phyloP scores from a whole-genome alignment of 2,113 vertebrate genomes.

The Nothocercus julius region DNA sequence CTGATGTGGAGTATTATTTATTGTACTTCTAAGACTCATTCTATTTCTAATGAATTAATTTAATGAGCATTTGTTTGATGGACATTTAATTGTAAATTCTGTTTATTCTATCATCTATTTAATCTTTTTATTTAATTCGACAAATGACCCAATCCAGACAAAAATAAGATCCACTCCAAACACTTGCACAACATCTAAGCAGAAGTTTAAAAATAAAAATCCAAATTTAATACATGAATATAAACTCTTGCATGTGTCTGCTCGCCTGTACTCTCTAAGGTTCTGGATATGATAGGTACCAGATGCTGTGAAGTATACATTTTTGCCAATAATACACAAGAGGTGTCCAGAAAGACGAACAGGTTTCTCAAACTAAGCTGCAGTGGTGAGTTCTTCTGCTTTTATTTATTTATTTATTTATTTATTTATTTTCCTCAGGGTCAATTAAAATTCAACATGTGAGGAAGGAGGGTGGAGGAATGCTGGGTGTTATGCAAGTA shows the following conservation, averaged over 20 bases:
- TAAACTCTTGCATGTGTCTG: neutral
- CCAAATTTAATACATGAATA: neutral
- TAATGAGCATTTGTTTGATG: neutral
- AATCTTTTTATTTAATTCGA: neutral
- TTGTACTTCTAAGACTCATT: neutral
- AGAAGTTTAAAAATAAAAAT: neutral
- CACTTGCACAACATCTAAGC: neutral
- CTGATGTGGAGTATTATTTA: neutral
- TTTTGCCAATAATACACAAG: neutral
- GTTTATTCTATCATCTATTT: neutral
- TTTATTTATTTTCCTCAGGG: neutral
- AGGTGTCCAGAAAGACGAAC: neutral
- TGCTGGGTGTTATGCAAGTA: neutral
- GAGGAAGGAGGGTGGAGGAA: neutral
- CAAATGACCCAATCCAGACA: neutral
- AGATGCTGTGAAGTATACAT: neutral
- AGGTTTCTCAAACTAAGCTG: rapidly evolving
- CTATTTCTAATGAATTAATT: neutral
- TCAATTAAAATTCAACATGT: neutral
- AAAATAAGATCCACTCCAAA: neutral
- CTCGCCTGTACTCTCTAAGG: neutral
- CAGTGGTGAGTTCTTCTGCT: neutral
- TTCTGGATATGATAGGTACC: neutral
- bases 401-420: too few species aligned
- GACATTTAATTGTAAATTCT: neutral